Conservation (phyloP, 1,140 invertebrate species). For the Lepidurus packardi region DNA sequence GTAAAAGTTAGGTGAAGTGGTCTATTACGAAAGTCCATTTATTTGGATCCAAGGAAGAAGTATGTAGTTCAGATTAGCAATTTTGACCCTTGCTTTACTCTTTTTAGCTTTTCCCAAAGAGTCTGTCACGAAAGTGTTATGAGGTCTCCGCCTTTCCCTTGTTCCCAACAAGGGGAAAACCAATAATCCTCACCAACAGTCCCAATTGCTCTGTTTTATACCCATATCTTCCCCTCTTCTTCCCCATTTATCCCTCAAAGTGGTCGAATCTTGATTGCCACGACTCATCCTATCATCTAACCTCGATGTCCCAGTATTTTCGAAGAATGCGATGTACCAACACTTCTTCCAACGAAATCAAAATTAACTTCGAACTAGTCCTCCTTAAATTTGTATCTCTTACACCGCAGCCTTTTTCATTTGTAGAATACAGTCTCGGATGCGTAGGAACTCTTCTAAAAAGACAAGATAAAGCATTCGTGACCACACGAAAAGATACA, state of each 20-base stretch:
- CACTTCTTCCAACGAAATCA: no score
- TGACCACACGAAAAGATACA: not conserved
- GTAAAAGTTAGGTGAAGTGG: no score
- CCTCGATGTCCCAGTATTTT: no score
- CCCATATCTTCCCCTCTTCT: not conserved
- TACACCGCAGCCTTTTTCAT: no score
- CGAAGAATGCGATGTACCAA: no score
- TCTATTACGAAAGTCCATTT: not conserved
- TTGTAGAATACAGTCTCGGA: no score
- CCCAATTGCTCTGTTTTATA: not conserved
- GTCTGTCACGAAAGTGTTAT: not conserved
- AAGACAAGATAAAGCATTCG: not conserved
- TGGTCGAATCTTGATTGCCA: no score
- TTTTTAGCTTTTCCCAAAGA: not conserved
- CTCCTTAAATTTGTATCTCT: no score
- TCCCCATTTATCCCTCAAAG: not conserved
- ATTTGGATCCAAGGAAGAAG: not conserved
- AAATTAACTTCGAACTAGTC: no score
- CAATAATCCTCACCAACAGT: constrained; percentile 10
- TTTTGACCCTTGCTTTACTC: not conserved
- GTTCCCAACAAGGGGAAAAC: not conserved
- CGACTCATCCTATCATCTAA: no score
- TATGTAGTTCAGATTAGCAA: not conserved
- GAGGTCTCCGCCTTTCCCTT: not conserved
- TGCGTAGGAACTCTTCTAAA: not conserved